Conservation (phyloP, 2,113 vertebrate species). For the Amia ocellicauda region DNA sequence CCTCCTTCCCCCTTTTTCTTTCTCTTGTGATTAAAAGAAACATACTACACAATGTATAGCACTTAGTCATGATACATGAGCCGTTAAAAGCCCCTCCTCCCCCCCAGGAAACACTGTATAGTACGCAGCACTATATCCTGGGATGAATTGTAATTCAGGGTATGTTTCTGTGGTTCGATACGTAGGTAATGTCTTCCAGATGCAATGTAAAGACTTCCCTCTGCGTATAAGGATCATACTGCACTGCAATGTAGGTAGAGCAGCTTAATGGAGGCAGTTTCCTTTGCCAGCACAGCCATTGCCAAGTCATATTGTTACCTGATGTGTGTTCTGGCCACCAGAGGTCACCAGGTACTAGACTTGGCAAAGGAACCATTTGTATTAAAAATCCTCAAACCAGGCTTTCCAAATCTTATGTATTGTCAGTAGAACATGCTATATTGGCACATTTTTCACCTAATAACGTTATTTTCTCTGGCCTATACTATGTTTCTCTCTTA, state of each 20-base stretch:
- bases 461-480: too few species aligned
- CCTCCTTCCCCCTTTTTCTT: too few species aligned
- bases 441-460: too few species aligned
- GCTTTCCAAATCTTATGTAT: too few species aligned
- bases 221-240: constrained; percentile 1
- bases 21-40: too few species aligned
- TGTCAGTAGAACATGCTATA: too few species aligned
- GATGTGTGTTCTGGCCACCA: constrained; percentile 5
- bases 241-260: background rate
- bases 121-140: constrained; percentile 3
- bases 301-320: too few species aligned
- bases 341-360: background rate
- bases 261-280: background rate
- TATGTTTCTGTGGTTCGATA: background rate
- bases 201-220: background rate
- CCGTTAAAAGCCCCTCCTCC: background rate
- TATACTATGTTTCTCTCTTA: too few species aligned
- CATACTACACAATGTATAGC: too few species aligned
- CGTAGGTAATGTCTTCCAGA: constrained; percentile 16
- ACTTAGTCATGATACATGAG: too few species aligned
- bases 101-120: constrained; percentile 4
- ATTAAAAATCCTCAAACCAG: too few species aligned
- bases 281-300: background rate
- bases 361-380: too few species aligned
- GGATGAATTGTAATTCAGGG: constrained; percentile 14